Evolutionary conservation across 2,113 vertebrate species (phyloP), one percentile per base, ranked within the genome.

Genomic region (Sylvicapra grimmia): DNA sequence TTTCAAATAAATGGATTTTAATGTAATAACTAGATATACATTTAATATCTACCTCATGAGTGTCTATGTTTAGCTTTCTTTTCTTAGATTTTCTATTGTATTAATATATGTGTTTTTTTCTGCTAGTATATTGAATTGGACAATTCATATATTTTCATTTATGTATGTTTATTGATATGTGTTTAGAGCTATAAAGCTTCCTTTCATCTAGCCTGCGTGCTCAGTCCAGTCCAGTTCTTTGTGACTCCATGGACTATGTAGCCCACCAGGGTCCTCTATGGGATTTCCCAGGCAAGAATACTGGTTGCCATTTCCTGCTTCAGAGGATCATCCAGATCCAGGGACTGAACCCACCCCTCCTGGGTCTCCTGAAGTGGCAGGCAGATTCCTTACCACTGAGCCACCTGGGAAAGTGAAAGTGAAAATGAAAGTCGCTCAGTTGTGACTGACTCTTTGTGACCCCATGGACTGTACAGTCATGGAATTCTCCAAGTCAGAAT

Each of bases 391-490:
- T 44, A 77, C 23, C 72, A 27, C 36, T 44, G 36, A 77, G 72
- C 72, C 36, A 14, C 36, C 72, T 77, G 21, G 36, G 23, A 77
- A 75, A 72, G 19, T 12, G n/a, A 72, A 72, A 72, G 9, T 40
- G 19, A 72, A 72, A 72, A 23, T 40, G n/a, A 72, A 23, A 72
- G 68, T 72, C 4, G 0, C n/a, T 72, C n/a, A 40, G n/a, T 40
- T 0, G 1, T 40, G n/a, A 5, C n/a, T 0, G 0, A 23, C 68
- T 40, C 68, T 23, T 72, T 72, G 19, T 3, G 19, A 72, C 10
- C 9, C 65, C n/a, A 40, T 23, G 5, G 68, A 40, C n/a, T 72
- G n/a, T 23, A 23, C n/a, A 40, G n/a, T 11, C 68, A 23, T 72
- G 68, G 19, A 21, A 23, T 23, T 40, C 36, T 72, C n/a, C n/a